Base-by-base conservation (phyloP, 2,888 invertebrate genomes). In the Brenthis ino region DNA sequence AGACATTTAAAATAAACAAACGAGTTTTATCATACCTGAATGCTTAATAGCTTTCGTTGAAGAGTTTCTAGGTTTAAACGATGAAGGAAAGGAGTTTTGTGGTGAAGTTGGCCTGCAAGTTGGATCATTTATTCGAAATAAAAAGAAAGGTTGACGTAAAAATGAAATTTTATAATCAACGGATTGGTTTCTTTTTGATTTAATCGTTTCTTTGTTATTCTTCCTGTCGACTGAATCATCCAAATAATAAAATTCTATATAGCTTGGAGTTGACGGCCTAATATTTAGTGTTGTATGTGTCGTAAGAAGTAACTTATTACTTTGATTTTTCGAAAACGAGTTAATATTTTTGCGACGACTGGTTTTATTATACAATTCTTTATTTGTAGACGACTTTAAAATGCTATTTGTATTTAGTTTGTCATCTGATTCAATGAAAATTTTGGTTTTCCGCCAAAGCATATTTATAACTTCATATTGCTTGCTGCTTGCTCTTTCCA, bases 191-290 rank as follows among this genome's bases (percentile, higher is more conserved):
- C 67, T 69, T 47, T 55, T 64, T 13, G n/a, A 24, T 51, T 48
- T 64, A 16, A 77, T 70, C 69, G 76, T 76, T 16, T 28, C 24
- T 60, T 60, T 48, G 12, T 70, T 69, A 67, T 76, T 79, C 1
- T 69, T 12, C 58, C 67, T 74, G 13, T 83, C 79, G 64, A 82
- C 77, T 47, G 72, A 73, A 63, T 88, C 84, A 72, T 90, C 87
- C 68, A 86, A 80, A 77, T 91, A 91, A 77, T 90, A 86, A 79
- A 91, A 91, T 77, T 91, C 91, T 64, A 91, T 90, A 58, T 79
- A 86, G 78, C 89, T 90, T 3, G 85, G 79, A 14, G 88, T 89
- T 5, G 82, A 74, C 6, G 79, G 65, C 54, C 74, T 77, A 12
- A 57, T 20, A 33, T 67, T 71, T 64, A 55, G 66, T 68, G 43